phyloP scores from a whole-genome alignment of 2,797 vertebrate species.

The Borostomias antarcticus region DNA sequence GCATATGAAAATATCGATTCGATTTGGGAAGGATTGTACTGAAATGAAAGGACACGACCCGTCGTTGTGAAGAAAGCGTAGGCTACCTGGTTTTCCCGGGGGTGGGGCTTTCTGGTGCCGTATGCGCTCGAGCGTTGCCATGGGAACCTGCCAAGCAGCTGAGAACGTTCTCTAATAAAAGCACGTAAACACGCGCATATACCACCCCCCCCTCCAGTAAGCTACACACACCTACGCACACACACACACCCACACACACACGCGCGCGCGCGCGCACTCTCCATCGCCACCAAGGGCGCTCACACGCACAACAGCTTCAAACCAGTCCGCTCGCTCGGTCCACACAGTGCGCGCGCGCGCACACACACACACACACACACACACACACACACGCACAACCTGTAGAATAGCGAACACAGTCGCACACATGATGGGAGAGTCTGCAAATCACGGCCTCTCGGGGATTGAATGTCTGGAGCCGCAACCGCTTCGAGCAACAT shows the following conservation, averaged over 20 bases:
- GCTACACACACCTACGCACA: slow-evolving; percentile 10
- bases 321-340: not conserved
- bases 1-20: slow-evolving; percentile 21
- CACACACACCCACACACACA: not conserved
- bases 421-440: slow-evolving; percentile 23
- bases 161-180: slow-evolving; percentile 58
- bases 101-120: slow-evolving; percentile 57
- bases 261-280: not conserved
- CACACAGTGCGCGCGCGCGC: too few species aligned
- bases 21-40: slow-evolving; percentile 15
- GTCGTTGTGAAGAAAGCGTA: too few species aligned
- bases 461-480: not conserved
- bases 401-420: slow-evolving; percentile 7
- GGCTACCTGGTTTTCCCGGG: slow-evolving; percentile 37
- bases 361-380: slow-evolving; percentile 18
- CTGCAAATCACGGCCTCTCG: slow-evolving; percentile 15
- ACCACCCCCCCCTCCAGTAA: not conserved
- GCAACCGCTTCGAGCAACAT: slow-evolving; percentile 12
- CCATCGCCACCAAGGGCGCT: not conserved
- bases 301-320: slow-evolving; percentile 14
- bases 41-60: slow-evolving; percentile 15
- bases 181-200: slow-evolving; percentile 52
- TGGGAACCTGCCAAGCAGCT: slow-evolving; percentile 71
- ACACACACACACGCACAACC: not conserved
- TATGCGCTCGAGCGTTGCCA: slow-evolving; percentile 71